Evolutionary conservation across 2,888 invertebrate species (phyloP).

Genomic region (Diadegma fenestrale): DNA sequence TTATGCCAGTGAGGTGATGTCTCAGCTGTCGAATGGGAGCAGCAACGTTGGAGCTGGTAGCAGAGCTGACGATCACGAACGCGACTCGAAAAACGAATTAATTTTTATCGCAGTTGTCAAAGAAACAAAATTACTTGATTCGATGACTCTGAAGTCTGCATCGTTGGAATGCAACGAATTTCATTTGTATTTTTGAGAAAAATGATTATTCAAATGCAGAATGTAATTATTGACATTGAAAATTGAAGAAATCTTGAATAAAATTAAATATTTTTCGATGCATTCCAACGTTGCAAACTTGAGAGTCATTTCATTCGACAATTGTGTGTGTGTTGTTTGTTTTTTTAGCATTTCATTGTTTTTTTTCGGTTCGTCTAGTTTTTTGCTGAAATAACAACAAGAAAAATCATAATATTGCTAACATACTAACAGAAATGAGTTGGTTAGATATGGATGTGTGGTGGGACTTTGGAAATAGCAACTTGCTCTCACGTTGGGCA

Average conservation of each 20-base stretch:
- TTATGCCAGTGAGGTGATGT: slow-evolving; percentile 13
- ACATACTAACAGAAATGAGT: slow-evolving; percentile 84
- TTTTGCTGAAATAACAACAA: slow-evolving; percentile 12
- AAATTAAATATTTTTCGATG: too few species aligned
- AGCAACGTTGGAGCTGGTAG: background rate
- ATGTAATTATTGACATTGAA: too few species aligned
- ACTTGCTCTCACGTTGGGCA: slow-evolving; percentile 98
- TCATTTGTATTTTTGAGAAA: too few species aligned
- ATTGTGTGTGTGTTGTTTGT: slow-evolving; percentile 20
- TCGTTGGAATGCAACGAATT: too few species aligned
- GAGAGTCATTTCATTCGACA: background rate
- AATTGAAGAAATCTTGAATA: too few species aligned
- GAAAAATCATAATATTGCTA: slow-evolving; percentile 69
- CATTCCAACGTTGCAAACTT: too few species aligned
- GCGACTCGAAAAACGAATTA: background rate
- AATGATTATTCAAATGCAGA: too few species aligned
- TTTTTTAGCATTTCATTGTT: slow-evolving; percentile 11
- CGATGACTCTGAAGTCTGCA: too few species aligned
- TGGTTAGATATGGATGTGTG: slow-evolving; percentile 98
- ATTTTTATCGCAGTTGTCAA: background rate
- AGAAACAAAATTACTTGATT: background rate
- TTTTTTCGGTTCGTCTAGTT: slow-evolving; percentile 22
- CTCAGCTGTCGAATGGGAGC: slow-evolving; percentile 74
- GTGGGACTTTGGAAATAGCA: slow-evolving; percentile 96
- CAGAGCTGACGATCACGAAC: background rate